Conservation (phyloP, 2,113 vertebrate species). For the Tringa solitaria region DNA sequence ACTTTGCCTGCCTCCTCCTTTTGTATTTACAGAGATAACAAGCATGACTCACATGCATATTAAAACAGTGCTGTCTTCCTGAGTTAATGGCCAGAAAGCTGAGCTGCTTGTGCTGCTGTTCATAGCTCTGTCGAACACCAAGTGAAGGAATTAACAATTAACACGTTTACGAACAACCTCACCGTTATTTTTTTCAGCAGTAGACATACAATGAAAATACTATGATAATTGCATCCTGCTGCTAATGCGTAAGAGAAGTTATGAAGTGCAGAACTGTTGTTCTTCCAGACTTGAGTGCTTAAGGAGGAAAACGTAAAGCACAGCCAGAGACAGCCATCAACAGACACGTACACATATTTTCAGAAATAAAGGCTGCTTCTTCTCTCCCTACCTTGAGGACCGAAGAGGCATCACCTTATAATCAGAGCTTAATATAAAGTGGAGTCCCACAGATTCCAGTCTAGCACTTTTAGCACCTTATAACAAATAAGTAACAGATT, state of each 20-base stretch:
- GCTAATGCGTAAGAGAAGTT: not conserved
- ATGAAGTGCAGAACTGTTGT: not conserved
- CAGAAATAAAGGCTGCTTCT: not conserved
- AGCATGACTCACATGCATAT: not conserved
- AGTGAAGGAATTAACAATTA: not conserved
- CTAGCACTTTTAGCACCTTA: not conserved
- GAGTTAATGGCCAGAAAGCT: not conserved
- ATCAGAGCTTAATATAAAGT: not conserved
- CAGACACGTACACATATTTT: not conserved
- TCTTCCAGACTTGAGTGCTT: not conserved
- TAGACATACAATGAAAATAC: not conserved
- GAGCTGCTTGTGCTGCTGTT: not conserved
- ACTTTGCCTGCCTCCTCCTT: not conserved
- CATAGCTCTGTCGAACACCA: not conserved
- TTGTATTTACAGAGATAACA: conserved; percentile 1
- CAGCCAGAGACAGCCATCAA: not conserved
- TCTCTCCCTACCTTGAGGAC: not conserved
- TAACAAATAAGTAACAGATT: not conserved
- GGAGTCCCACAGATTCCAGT: not conserved
- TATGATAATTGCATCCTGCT: not conserved
- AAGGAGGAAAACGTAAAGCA: not conserved
- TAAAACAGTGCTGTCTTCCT: not conserved
- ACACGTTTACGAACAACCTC: not conserved
- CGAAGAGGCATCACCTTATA: not conserved
- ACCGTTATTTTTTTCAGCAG: not conserved